phyloP scores from a whole-genome alignment of 1,140 invertebrate genomes.

The Solenopsis invicta region DNA sequence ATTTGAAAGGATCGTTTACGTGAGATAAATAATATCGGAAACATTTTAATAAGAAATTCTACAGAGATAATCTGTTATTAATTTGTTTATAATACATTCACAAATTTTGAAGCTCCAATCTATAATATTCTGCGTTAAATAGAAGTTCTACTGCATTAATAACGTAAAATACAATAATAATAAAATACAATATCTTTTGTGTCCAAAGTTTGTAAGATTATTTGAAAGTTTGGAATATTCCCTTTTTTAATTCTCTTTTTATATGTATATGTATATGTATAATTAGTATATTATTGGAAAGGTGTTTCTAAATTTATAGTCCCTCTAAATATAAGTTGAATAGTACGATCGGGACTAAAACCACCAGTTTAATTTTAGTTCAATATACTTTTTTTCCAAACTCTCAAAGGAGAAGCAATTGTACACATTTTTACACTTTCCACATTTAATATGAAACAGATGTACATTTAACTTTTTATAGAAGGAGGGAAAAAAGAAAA shows the following conservation, averaged over 20 bases:
- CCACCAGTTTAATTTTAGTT: neutral
- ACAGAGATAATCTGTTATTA: neutral
- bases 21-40: neutral
- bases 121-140: constrained; percentile 10
- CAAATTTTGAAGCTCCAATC: neutral
- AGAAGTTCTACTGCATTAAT: constrained; percentile 50
- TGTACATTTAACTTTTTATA: constrained; percentile 27
- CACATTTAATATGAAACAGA: constrained; percentile 22
- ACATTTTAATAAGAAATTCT: neutral
- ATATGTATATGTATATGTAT: neutral
- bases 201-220: constrained; percentile 47
- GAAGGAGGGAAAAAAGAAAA: neutral
- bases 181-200: constrained; percentile 9
- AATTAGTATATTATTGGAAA: constrained; percentile 22
- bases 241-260: neutral
- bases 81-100: neutral
- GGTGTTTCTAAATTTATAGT: constrained; percentile 38
- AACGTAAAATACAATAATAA: constrained; percentile 28
- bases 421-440: constrained; percentile 54
- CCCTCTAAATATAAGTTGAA: constrained; percentile 36
- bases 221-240: constrained; percentile 20
- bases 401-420: constrained; percentile 43
- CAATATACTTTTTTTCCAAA: constrained; percentile 36
- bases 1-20: neutral
- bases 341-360: constrained; percentile 12